A percentile compares a stretch with the other conserved stretches of the same genome.
phyloP scores from a whole-genome alignment of 2,113 vertebrate genomes.

The Platanista minor region DNA sequence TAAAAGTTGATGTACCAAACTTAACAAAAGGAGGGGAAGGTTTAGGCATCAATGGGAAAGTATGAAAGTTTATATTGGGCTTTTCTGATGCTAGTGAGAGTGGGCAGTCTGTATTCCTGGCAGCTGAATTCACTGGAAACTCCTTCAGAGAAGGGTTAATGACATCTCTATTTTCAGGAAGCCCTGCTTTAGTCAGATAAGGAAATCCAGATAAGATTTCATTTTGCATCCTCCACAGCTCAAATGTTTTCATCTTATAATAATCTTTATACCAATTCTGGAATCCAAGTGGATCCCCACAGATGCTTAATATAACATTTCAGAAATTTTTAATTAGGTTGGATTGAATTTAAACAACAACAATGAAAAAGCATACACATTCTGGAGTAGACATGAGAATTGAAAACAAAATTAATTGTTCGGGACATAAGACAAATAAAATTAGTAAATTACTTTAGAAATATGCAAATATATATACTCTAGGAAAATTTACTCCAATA shows the following conservation, averaged over 20 bases:
- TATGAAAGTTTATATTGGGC: neutral
- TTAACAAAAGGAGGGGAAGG: neutral
- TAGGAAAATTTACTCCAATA: neutral
- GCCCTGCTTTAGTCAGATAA: neutral
- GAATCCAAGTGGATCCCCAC: neutral
- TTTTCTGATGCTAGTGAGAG: neutral
- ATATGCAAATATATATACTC: neutral
- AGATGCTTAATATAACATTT: neutral
- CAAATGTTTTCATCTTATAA: neutral
- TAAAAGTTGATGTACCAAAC: neutral
- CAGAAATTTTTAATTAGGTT: neutral
- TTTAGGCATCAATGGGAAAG: neutral
- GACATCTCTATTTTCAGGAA: neutral
- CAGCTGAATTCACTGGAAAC: neutral
- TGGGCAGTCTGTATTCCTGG: neutral
- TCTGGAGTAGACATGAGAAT: neutral
- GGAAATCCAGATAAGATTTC: neutral
- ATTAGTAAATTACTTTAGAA: neutral
- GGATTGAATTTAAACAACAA: neutral
- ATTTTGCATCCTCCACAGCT: neutral
- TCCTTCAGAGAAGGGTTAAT: neutral
- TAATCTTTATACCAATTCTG: neutral
- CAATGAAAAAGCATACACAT: neutral
- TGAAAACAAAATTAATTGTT: neutral
- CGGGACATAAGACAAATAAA: neutral